Evolutionary conservation across 2,797 vertebrate species (phyloP), one percentile per base, ranked within the genome.

Genomic region (Neoniphon sammara): DNA sequence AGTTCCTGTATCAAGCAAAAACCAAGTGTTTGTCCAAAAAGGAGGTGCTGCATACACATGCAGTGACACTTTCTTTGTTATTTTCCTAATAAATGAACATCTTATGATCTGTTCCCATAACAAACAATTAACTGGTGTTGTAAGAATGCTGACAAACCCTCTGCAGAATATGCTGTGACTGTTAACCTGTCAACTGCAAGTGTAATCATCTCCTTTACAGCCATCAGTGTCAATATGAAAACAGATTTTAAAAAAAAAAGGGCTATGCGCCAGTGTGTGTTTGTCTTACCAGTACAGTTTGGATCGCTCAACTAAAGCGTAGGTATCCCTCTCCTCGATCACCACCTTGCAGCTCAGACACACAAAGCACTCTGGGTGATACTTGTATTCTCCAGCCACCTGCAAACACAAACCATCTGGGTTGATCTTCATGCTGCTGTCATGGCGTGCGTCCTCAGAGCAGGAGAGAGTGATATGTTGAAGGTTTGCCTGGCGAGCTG

Each of bases 321-420:
- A 99, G 0, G 96, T 96, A 61, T 99, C 97, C 56, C 93, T 92
- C 79, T 99, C 98, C 66, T 98, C 98, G 18, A 99, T 97, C 89
- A 98, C 95, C 91, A 97, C 96, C 88, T 94, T 98, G 93, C 98
- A 99, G 89, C 95, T 96, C 93, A 97, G 94, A 78, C 98, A 99
- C n/a, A 96, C 95, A 66, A 99, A 99, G 89, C 98, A 99, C 85
- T 99, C 98, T 0, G 98, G 96, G 88, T 99, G 98, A 89, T 97
- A 99, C 90, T 97, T 99, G 94, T 97, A 97, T 74, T 98, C 97
- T 36, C 96, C 97, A 0, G 97, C 97, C 89, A 99, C 97, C 98
- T 99, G 92, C 2, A 89, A 85, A 44, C 64, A 88, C 67, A 91
- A 75, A 80, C 12, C 72, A 72, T 54, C 63, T 0, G 57, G 12